Percentiles rank a stretch among this genome's conserved stretches.
Conservation (phyloP, 2,113 vertebrate species). For the Alligator sinensis region DNA sequence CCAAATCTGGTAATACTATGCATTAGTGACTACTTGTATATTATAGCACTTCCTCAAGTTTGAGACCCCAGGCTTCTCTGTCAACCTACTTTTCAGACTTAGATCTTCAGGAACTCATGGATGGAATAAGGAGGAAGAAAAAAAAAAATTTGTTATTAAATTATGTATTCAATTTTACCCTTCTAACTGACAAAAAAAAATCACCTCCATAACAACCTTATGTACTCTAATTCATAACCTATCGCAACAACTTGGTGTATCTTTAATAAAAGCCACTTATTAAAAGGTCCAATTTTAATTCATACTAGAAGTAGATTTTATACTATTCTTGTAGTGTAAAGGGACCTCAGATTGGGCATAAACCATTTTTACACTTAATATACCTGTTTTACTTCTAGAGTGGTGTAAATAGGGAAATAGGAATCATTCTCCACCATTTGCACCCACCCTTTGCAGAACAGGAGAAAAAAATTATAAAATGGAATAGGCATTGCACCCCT, state of each 20-base stretch:
- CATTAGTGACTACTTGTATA: rapidly evolving
- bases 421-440: background rate
- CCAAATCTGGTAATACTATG: background rate
- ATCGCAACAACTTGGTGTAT: background rate
- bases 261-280: background rate
- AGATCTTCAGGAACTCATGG: background rate
- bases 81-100: background rate
- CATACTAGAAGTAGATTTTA: background rate
- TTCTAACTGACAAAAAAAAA: background rate
- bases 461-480: background rate
- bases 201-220: background rate
- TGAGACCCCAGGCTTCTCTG: background rate
- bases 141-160: background rate
- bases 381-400: background rate
- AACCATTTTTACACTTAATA: rapidly evolving
- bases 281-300: background rate
- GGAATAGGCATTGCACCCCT: background rate
- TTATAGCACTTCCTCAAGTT: too few relatives aligned
- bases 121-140: background rate
- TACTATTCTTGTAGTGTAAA: background rate
- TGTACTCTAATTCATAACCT: rapidly evolving
- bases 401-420: background rate
- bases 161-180: background rate
- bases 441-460: background rate
- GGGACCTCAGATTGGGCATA: background rate